Evolutionary conservation across 2,888 invertebrate species (phyloP).

Genomic region (Linyphia triangularis): DNA sequence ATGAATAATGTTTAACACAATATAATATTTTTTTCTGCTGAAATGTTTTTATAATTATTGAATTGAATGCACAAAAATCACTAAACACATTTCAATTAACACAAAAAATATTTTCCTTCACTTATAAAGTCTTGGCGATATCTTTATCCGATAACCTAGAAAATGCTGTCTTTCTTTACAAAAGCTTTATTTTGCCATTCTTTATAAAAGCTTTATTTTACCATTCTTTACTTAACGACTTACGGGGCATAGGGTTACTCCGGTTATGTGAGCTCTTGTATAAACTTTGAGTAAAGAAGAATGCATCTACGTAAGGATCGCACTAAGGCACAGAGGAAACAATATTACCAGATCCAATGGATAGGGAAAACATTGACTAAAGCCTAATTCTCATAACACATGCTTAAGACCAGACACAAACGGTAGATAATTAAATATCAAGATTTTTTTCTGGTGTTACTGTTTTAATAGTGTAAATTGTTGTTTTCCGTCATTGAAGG

Average conservation of each 20-base stretch:
- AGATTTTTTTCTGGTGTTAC: conserved; percentile 60
- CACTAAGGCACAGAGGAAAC: conserved; percentile 76
- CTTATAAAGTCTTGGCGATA: no score
- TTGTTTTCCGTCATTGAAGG: conserved; percentile 60
- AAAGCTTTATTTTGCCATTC: neutral
- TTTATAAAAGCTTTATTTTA: neutral
- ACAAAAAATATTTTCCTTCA: no score
- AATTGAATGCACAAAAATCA: no score
- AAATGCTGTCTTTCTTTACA: no score
- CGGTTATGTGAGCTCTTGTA: conserved; percentile 65
- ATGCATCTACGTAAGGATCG: conserved; percentile 68
- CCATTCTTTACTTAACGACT: neutral
- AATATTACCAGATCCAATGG: conserved; percentile 69
- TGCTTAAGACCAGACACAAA: conserved; percentile 68
- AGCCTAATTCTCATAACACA: conserved; percentile 72
- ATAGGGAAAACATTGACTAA: conserved; percentile 73
- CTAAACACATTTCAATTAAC: no score
- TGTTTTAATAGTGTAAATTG: conserved; percentile 63
- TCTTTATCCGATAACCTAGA: no score
- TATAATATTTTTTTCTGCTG: no score
- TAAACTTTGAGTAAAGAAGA: conserved; percentile 74
- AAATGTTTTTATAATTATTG: no score
- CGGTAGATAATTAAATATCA: conserved; percentile 64
- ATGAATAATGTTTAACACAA: no score
- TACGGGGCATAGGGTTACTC: neutral